phyloP scores from a whole-genome alignment of 2,888 invertebrate species.

The Punctoribates punctum region DNA sequence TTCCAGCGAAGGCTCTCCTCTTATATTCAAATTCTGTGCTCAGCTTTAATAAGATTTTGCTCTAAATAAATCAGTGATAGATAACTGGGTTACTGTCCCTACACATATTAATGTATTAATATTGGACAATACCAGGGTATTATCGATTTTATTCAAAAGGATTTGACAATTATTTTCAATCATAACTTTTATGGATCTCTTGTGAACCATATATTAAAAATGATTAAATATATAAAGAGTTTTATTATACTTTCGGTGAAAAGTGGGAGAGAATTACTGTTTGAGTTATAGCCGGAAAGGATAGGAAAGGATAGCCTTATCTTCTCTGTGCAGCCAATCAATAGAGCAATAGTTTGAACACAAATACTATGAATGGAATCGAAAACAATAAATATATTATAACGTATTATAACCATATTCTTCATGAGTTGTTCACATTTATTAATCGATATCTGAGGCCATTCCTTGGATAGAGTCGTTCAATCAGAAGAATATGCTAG shows the following conservation, averaged over 20 bases:
- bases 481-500: too few species aligned
- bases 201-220: slow-evolving; percentile 32
- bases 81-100: too few species aligned
- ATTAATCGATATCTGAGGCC: too few species aligned
- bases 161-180: background rate
- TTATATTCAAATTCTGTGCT: too few species aligned
- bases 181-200: slow-evolving; percentile 8
- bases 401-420: too few species aligned
- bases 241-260: background rate
- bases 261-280: background rate
- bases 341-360: background rate
- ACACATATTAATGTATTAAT: too few species aligned
- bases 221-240: background rate
- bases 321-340: slow-evolving; percentile 1
- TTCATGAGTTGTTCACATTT: too few species aligned
- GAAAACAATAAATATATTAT: background rate
- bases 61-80: too few species aligned
- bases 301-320: slow-evolving; percentile 14
- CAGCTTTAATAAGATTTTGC: too few species aligned
- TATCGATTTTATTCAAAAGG: background rate
- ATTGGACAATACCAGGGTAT: too few species aligned
- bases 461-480: too few species aligned
- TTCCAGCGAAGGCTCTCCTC: too few species aligned
- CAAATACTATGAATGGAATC: background rate
- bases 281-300: background rate